A percentile compares a stretch with the other conserved stretches of the same genome.
These are phyloP conservation scores for Pandemis heparana DNA, from an alignment of 2,888 invertebrate species.

Conservation along the genomic window DNA sequence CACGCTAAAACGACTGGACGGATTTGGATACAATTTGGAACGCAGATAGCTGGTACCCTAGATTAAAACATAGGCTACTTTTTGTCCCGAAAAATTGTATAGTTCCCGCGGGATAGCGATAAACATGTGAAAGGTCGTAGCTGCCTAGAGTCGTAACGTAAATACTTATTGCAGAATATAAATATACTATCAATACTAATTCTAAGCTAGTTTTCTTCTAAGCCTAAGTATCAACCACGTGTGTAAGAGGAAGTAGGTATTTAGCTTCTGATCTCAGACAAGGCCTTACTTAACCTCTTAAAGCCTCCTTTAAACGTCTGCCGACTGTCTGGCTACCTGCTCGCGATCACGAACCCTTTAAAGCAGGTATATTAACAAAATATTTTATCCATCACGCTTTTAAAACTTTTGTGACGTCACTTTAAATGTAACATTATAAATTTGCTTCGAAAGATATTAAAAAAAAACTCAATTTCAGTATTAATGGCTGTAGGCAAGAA, in stretches of 20 bases:
- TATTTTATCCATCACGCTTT: conserved; percentile 9
- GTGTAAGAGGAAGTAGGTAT: neutral
- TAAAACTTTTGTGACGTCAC: conserved; percentile 21
- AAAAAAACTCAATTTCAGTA: neutral
- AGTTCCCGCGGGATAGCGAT: too few species aligned
- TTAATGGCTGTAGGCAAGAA: neutral
- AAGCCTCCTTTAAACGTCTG: neutral
- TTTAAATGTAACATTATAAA: neutral
- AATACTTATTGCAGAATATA: too few species aligned
- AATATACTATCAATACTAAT: too few species aligned
- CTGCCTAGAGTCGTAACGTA: too few species aligned
- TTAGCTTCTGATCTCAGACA: neutral
- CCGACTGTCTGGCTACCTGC: conserved; percentile 35
- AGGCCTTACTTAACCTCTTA: conserved; percentile 13
- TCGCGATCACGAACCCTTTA: conserved; percentile 15
- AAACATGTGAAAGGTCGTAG: too few species aligned
- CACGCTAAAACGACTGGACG: too few species aligned
- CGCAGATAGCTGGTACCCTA: too few species aligned
- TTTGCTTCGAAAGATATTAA: neutral
- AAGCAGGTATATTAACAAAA: conserved; percentile 29
- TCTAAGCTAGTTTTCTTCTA: too few species aligned
- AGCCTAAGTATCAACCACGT: neutral
- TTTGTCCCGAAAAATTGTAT: too few species aligned
- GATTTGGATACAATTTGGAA: too few species aligned
- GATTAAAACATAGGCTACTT: too few species aligned